Evolutionary conservation across 2,797 vertebrate genomes (phyloP), one percentile per base, ranked within the genome.

Genomic region (Numenius phaeopus): DNA sequence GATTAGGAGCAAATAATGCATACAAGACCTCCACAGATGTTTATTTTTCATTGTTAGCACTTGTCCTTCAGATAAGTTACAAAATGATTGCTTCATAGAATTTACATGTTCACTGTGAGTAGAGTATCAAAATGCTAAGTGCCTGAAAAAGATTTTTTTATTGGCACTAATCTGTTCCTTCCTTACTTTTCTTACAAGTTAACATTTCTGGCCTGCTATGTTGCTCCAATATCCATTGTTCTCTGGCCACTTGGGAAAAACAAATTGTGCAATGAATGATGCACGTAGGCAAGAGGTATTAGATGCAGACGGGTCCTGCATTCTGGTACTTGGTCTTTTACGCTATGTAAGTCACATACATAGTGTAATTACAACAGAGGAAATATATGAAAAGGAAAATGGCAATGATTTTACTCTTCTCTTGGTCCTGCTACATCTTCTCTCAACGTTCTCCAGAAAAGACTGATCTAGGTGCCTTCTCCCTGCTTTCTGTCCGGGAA

Each of bases 11-110:
- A 85, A 96, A 80, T 37, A 89, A 91, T 11, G 29, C 26, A 40
- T 12, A 29, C 37, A 78, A 61, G 46, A 54, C 54, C n/a, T 87
- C 65, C 70, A 84, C 55, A 61, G 62, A 65, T 54, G 9, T 79
- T 97, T 90, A 46, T 90, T 94, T 91, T 84, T 42, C 70, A 32
- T 30, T 91, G 37, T 92, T 87, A 94, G 46, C 66, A 58, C 62
- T 75, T 95, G 70, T 30, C 71, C 65, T 65, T 82, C 71, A 89
- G 46, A 23, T 39, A 72, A 94, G 32, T 37, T 54, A 69, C 40
- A 39, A 84, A 94, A 72, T 4, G 2, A 78, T 39, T 59, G 24
- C 24, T 67, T 88, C 90, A 70, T 10, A 54, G 57, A 57, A 72
- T n/a, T 61, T 50, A 69, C 88, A 46, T 27, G 10, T 11, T 92